Evolutionary conservation across 1,140 invertebrate genomes (phyloP).

Genomic region (Ostrea denselamellosa): DNA sequence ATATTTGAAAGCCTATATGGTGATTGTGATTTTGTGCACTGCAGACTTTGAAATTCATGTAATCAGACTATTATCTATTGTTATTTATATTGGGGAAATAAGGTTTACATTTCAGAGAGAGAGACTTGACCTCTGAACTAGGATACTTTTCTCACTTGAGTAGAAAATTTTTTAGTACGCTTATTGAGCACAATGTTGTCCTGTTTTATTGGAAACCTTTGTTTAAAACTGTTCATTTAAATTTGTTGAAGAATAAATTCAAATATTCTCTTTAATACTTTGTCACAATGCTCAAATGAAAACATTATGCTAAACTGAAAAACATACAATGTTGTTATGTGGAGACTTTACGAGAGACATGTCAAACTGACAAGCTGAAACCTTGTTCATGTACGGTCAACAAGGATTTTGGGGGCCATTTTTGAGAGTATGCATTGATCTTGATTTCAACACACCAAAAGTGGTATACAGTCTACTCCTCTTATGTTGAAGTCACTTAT

Average conservation of each 20-base stretch:
- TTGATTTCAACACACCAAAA: too few species aligned
- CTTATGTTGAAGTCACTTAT: too few species aligned
- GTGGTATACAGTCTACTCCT: too few species aligned
- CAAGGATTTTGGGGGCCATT: too few species aligned
- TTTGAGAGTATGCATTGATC: too few species aligned
- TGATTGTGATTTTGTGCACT: background rate
- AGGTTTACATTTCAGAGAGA: background rate
- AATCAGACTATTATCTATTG: background rate
- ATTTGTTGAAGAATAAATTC: constrained; percentile 28
- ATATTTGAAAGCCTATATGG: background rate
- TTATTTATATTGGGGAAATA: background rate
- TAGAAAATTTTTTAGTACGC: background rate
- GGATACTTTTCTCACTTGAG: background rate
- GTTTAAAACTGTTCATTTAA: background rate
- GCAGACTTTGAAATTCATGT: background rate
- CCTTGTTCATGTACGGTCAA: too few species aligned
- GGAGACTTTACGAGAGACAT: too few species aligned
- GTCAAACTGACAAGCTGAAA: too few species aligned
- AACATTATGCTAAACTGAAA: too few species aligned
- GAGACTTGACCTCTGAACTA: background rate
- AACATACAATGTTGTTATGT: too few species aligned
- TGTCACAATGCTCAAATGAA: background rate
- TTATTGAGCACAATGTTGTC: constrained; percentile 1
- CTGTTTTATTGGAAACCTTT: background rate
- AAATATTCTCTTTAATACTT: background rate